Conservation (phyloP, 2,797 vertebrate genomes). For the Pseudocheirus occidentalis region DNA sequence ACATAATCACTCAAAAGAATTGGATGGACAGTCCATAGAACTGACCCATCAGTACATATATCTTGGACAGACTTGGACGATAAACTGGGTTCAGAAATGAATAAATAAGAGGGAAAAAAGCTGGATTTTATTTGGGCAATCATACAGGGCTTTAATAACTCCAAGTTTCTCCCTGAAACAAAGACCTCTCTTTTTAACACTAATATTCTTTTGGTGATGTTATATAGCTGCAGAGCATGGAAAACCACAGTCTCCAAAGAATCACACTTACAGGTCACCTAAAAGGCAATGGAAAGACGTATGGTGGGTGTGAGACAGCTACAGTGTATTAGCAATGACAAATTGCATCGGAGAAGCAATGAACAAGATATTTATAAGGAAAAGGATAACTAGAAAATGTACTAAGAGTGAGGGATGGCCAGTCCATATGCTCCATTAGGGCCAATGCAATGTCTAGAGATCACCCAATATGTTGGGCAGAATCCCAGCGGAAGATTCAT, state of each 20-base stretch:
- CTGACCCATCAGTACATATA: not conserved
- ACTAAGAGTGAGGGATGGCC: not conserved
- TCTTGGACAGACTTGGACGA: not conserved
- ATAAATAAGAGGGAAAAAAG: not conserved
- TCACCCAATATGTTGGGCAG: not conserved
- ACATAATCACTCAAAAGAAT: not conserved
- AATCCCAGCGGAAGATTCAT: not conserved
- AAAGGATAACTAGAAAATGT: not conserved
- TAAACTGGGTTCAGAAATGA: not conserved
- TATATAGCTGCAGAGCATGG: not conserved
- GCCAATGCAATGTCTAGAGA: not conserved
- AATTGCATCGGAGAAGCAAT: not conserved
- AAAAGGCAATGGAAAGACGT: not conserved
- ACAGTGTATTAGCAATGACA: not conserved
- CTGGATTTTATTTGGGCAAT: not conserved
- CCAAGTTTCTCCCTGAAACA: not conserved
- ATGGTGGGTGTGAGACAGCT: not conserved
- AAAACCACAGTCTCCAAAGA: conserved; percentile 1
- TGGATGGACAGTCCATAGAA: not conserved
- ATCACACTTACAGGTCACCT: not conserved
- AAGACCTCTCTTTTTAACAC: not conserved
- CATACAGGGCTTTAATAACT: not conserved
- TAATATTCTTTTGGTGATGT: not conserved
- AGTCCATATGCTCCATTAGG: not conserved
- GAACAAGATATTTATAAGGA: not conserved